These are phyloP conservation scores for Caenorhabditis sulstoni DNA, from an alignment of 2,888 invertebrate species.

Conservation along the genomic window DNA sequence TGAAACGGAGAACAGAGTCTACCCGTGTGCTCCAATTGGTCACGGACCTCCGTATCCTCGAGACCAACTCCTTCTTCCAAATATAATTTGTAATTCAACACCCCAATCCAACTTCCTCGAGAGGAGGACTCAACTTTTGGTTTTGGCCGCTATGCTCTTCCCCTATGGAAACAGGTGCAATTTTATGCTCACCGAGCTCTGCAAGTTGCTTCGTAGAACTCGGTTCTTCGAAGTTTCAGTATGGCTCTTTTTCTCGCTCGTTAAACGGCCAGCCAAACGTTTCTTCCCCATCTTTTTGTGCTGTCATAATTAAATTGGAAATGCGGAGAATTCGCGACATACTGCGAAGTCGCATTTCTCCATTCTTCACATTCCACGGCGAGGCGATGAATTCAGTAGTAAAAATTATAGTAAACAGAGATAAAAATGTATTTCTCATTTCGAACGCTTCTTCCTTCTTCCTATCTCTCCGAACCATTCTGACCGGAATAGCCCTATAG, in stretches of 20 bases:
- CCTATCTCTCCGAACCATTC: background rate
- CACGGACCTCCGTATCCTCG: background rate
- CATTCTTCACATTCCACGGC: slow-evolving; percentile 15
- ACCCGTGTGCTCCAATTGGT: too few relatives aligned
- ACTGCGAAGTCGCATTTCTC: slow-evolving; percentile 52
- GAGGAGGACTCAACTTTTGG: slow-evolving; percentile 1
- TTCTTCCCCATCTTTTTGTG: slow-evolving; percentile 32
- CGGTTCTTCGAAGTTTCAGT: slow-evolving; percentile 7
- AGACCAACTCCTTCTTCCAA: background rate
- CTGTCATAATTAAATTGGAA: slow-evolving; percentile 54
- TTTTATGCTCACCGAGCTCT: background rate
- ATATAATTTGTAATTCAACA: slow-evolving; percentile 53
- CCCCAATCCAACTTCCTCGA: slow-evolving; percentile 26
- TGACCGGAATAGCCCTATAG: slow-evolving; percentile 3
- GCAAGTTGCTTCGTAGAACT: slow-evolving; percentile 2
- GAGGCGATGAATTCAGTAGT: slow-evolving; percentile 47
- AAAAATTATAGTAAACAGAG: slow-evolving; percentile 39
- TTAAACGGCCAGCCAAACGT: slow-evolving; percentile 25
- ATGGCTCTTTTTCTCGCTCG: background rate
- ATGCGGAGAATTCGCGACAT: slow-evolving; percentile 51
- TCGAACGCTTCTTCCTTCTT: background rate
- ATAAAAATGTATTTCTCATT: slow-evolving; percentile 38
- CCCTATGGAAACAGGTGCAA: slow-evolving; percentile 21
- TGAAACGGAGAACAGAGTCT: background rate
- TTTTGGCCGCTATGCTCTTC: background rate